A percentile compares a stretch with the other conserved stretches of the same genome.
phyloP scores from a whole-genome alignment of 2,888 invertebrate genomes.

The Megalurothrips usitatus region DNA sequence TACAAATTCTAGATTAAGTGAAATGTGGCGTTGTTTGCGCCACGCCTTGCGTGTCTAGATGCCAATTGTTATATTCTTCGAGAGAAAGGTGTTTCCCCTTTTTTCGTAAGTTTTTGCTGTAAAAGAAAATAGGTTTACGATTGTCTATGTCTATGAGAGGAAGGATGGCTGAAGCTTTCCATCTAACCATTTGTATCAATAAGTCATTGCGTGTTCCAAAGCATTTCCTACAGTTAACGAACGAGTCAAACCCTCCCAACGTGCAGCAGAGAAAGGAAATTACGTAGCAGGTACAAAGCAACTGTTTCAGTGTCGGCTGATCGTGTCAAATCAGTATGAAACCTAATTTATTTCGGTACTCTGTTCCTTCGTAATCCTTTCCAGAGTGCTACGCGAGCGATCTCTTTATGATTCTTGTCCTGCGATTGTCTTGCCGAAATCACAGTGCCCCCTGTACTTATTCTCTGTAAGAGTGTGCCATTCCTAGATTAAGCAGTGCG shows the following conservation, averaged over 20 bases:
- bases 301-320: too few species aligned
- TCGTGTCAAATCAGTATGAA: too few species aligned
- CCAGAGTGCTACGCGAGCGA: too few species aligned
- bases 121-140: not conserved
- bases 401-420: too few species aligned
- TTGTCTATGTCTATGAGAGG: not conserved
- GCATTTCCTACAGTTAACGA: not conserved
- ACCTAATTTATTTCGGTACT: too few species aligned
- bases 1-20: constrained; percentile 6
- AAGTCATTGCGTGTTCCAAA: not conserved
- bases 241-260: too few species aligned
- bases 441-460: not conserved
- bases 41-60: not conserved
- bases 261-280: too few species aligned
- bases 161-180: not conserved
- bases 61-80: not conserved
- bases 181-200: not conserved
- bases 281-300: too few species aligned
- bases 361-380: not conserved
- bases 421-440: too few species aligned
- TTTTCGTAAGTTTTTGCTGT: not conserved
- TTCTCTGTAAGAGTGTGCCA: constrained; percentile 8
- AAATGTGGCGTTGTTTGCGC: not conserved
- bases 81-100: not conserved
- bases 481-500: not conserved